Conservation (phyloP, 2,113 vertebrate genomes). For the Paralichthys olivaceus region DNA sequence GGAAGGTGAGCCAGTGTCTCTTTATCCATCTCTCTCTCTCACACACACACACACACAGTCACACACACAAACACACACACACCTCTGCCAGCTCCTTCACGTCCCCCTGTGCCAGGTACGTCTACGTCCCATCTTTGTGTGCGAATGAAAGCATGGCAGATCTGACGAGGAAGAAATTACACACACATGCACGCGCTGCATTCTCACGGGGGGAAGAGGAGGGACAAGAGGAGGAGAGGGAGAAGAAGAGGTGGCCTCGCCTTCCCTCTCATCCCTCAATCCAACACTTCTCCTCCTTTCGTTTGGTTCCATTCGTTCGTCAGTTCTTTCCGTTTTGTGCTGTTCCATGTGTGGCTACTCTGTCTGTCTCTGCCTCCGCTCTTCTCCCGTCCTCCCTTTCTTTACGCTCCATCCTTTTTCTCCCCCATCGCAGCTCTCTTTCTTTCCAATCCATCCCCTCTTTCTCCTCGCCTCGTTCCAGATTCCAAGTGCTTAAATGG, state of each 20-base stretch:
- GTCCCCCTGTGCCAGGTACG: constrained; percentile 73
- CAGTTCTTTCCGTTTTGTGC: constrained; percentile 77
- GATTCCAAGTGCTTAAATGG: constrained; percentile 72
- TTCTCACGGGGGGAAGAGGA: constrained; percentile 68
- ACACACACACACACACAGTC: constrained; percentile 41
- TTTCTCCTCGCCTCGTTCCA: constrained; percentile 65
- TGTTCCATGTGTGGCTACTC: constrained; percentile 66
- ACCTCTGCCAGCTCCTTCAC: constrained; percentile 77
- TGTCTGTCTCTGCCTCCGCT: constrained; percentile 45
- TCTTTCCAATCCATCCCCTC: constrained; percentile 75
- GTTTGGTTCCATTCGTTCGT: constrained; percentile 75
- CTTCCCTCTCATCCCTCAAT: constrained; percentile 75
- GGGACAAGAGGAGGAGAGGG: constrained; percentile 56
- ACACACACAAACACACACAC: constrained; percentile 41
- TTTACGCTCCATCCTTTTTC: constrained; percentile 77
- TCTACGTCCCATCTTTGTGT: constrained; percentile 72
- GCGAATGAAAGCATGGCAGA: constrained; percentile 72
- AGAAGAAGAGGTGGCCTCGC: constrained; percentile 69
- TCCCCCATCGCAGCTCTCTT: constrained; percentile 67
- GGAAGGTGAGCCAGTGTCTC: constrained; percentile 73
- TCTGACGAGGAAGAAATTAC: constrained; percentile 77
- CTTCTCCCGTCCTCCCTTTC: constrained; percentile 69
- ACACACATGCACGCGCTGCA: constrained; percentile 34
- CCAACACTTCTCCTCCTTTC: constrained; percentile 81
- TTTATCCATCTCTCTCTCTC: constrained; percentile 44